Percentiles rank a stretch among this genome's conserved stretches.
phyloP scores from a whole-genome alignment of 2,888 invertebrate species.

The Cephus pygmeus region DNA sequence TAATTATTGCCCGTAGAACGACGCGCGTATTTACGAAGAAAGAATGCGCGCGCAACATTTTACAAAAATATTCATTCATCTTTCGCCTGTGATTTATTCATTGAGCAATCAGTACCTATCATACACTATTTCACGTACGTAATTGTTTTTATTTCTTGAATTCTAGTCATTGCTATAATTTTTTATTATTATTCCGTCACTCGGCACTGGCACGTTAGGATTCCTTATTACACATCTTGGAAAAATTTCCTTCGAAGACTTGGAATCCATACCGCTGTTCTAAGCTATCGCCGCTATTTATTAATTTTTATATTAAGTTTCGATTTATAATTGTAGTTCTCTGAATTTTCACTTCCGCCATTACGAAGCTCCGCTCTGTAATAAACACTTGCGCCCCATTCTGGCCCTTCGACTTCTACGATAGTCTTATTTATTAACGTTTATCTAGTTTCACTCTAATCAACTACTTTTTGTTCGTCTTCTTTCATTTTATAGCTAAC shows the following conservation, averaged over 20 bases:
- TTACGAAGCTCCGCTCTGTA: neutral
- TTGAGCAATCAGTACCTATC: slow-evolving; percentile 19
- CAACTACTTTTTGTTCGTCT: neutral
- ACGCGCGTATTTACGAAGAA: neutral
- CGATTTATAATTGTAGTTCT: neutral
- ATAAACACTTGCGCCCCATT: neutral
- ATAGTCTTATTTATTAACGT: neutral
- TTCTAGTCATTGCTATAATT: neutral
- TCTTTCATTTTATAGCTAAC: neutral
- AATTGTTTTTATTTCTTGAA: neutral
- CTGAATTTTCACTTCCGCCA: neutral
- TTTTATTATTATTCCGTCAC: neutral
- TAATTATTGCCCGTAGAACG: slow-evolving; percentile 15
- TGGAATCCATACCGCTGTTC: neutral
- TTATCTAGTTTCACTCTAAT: neutral
- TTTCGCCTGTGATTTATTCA: slow-evolving; percentile 9
- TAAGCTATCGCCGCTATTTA: neutral
- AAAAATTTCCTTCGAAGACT: neutral
- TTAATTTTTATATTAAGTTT: neutral
- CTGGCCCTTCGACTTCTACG: neutral
- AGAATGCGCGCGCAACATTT: slow-evolving; percentile 11
- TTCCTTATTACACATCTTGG: neutral
- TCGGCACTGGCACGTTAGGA: neutral
- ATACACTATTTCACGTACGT: neutral
- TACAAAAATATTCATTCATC: slow-evolving; percentile 33